Conservation (phyloP, 2,888 invertebrate genomes). For the Alviniconcha strummeri region DNA sequence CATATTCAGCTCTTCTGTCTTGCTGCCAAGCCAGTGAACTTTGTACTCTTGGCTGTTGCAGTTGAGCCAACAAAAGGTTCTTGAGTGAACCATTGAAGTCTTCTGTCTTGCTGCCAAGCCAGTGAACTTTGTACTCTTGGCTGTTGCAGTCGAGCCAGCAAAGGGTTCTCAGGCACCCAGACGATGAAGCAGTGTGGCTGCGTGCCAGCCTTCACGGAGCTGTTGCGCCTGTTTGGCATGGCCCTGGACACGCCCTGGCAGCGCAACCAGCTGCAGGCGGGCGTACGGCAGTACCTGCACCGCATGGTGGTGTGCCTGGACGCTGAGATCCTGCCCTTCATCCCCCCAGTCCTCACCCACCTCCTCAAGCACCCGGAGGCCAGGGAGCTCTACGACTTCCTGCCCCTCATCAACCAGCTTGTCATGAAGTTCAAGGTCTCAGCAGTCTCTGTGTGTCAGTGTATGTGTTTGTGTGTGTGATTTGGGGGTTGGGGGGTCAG, state of each 20-base stretch:
- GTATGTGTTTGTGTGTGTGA: not conserved
- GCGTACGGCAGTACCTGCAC: slow-evolving; percentile 77
- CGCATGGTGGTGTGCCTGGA: slow-evolving; percentile 79
- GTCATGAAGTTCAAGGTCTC: slow-evolving; percentile 77
- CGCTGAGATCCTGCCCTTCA: slow-evolving; percentile 76
- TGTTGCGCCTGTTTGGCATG: slow-evolving; percentile 76
- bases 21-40: no score
- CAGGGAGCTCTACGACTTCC: slow-evolving; percentile 75
- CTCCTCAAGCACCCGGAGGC: slow-evolving; percentile 74
- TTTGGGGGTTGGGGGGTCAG: not conserved
- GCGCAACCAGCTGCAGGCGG: slow-evolving; percentile 70
- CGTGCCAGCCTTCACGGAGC: slow-evolving; percentile 75
- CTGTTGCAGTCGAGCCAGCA: slow-evolving; percentile 76
- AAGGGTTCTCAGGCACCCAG: slow-evolving; percentile 77
- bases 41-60: slow-evolving; percentile 51
- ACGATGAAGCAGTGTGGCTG: slow-evolving; percentile 77
- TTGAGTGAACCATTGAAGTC: slow-evolving; percentile 41
- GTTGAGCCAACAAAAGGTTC: slow-evolving; percentile 78
- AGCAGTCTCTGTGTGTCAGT: not conserved
- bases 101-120: no score
- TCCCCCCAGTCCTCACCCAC: slow-evolving; percentile 75
- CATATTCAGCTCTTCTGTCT: no score
- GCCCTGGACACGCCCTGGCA: slow-evolving; percentile 72
- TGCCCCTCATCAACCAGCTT: slow-evolving; percentile 78
- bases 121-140: no score